These are phyloP conservation scores for Eilema griseolum DNA, from an alignment of 2,888 invertebrate species.

Conservation along the genomic window DNA sequence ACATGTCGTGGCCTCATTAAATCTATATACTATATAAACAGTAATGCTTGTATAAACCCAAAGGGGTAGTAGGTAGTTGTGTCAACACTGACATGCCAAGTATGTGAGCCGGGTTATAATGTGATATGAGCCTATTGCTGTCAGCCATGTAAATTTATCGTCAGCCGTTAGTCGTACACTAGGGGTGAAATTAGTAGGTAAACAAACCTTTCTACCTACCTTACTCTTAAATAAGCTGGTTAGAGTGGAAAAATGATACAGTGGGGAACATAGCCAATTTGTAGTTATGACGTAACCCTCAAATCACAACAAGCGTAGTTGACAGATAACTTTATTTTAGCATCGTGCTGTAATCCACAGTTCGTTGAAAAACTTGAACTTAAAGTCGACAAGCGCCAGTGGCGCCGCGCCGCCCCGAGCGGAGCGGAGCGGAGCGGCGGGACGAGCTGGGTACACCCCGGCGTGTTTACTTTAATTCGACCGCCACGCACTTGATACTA, in stretches of 20 bases:
- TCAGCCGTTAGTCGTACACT: not conserved
- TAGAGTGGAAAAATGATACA: not conserved
- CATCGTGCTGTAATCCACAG: not conserved
- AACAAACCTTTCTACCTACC: not conserved
- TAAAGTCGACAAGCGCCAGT: too few relatives aligned
- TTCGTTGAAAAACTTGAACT: not conserved
- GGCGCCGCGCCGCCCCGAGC: too few relatives aligned
- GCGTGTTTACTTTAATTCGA: not conserved
- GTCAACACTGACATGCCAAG: too few relatives aligned
- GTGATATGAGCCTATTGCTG: not conserved
- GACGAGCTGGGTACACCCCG: too few relatives aligned
- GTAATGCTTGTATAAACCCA: too few relatives aligned
- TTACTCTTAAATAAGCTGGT: not conserved
- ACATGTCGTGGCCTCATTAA: too few relatives aligned
- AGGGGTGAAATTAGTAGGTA: not conserved
- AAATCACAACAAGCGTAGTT: not conserved
- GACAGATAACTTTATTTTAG: not conserved
- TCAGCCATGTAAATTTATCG: not conserved
- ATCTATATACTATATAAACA: too few relatives aligned
- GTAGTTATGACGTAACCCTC: not conserved
- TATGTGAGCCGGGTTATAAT: not conserved
- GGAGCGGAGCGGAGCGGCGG: not conserved
- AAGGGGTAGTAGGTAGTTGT: too few relatives aligned
- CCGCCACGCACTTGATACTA: not conserved
- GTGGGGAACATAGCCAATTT: not conserved